Evolutionary conservation across 2,888 invertebrate genomes (phyloP), one percentile per base, ranked within the genome.

Genomic region (Erebia aethiops): DNA sequence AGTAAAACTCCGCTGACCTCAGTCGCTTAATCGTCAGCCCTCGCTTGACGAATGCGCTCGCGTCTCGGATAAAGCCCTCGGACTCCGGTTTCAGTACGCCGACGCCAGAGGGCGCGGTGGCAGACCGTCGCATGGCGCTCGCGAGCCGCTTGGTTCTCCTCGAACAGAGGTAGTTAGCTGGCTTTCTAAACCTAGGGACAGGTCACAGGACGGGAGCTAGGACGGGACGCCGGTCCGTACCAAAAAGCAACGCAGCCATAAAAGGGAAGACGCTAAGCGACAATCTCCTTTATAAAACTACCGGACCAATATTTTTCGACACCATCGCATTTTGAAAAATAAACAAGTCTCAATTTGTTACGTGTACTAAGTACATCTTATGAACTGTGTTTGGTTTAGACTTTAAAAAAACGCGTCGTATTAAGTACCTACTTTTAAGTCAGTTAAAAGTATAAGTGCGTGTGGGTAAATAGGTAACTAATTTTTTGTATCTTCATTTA

Each of bases 21-120:
- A 94, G 87, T 80, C 93, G 88, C 85, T 94, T 94, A 74, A 93
- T 93, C 78, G 93, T 92, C 84, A 94, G 85, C 83, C 93, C 93
- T 71, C 92, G 87, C 81, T 92, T 93, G 84, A 93, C 87, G 85
- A 92, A 92, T 74, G 89, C 92, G 81, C 90, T 92, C 74, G 93
- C 93, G 77, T 93, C 93, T 81, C 89, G 90, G 86, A 94, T 90
- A 78, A 93, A 83, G 78, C 89, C 87, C 77, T 92, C 93, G 78
- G 52, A 16, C 8, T 70, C 70, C 13, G 70, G 16, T 66, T 66
- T 69, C 63, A 60, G 18, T 4, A 67, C 73, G 77, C 84, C 88
- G 74, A 92, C 89, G 72, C 87, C 88, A 52, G 85, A 81, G 35
- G 93, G 93, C 65, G 89, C 93, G 7, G 93, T 93, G 77, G 91